Evolutionary conservation across 1,140 invertebrate species (phyloP), one percentile per base, ranked within the genome.

Genomic region (Drosophila quadrilineata): DNA sequence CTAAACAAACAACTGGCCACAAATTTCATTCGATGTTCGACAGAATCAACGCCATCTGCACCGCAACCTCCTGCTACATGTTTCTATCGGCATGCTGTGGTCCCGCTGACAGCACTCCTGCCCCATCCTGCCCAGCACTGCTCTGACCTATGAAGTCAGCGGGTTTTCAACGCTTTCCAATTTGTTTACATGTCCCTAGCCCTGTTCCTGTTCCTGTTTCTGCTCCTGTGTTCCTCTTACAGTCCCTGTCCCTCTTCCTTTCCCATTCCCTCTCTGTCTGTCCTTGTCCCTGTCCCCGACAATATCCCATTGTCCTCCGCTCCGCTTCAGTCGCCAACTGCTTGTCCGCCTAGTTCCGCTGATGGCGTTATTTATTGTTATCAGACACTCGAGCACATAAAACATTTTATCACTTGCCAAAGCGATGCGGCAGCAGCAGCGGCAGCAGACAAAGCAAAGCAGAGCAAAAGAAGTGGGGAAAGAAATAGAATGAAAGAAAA

Each of bases 311-410:
- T 12, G 19, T 35, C 28, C 8, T 14, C 48, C 10, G 9, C 8
- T 46, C 14, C 14, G 21, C 43, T 36, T n/a, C n/a, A 22, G 33
- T 45, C 16, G 26, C 24, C 12, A 17, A 6, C 28, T 43, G 21
- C 3, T 22, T 62, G 35, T 41, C 50, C 50, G 59, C 43, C 22
- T n/a, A 31, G 54, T 54, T 71, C 64, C 66, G 79, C 79, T 84
- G 79, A 85, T 85, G 74, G 70, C 67, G 79, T 85, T 85, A 85
- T 85, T 85, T 85, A 85, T 85, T 85, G 79, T 85, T 85, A 85
- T 85, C 79, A 85, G 79, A 86, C 79, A 86, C 79, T 85, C 79
- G 59, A 68, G 67, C 63, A 85, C 79, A 85, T 85, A 85, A 85
- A 85, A 85, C 79, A 85, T 85, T 85, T 85, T 85, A 85, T 85